These are phyloP conservation scores for Margarornis squamiger DNA, from an alignment of 2,797 vertebrate species.

Conservation along the genomic window DNA sequence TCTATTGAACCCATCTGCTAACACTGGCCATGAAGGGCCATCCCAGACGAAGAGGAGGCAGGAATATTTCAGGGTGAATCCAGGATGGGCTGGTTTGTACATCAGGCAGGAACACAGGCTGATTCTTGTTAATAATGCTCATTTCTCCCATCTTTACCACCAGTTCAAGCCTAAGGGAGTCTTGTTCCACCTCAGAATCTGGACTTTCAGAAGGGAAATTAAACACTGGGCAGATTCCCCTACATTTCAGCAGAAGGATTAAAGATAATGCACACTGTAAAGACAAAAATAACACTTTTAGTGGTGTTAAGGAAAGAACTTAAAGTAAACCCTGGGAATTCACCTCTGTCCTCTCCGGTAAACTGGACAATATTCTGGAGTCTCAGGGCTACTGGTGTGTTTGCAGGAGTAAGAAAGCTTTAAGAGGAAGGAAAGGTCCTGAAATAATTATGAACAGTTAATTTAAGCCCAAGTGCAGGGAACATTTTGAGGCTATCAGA, in stretches of 20 bases:
- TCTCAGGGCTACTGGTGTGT: neutral
- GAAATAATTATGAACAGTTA: neutral
- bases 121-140: neutral
- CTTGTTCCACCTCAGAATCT: neutral
- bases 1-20: accelerated
- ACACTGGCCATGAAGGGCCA: neutral
- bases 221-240: neutral
- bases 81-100: neutral
- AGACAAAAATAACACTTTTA: neutral
- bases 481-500: neutral
- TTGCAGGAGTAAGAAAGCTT: neutral
- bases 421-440: neutral
- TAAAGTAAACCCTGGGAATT: neutral
- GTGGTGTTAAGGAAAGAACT: neutral
- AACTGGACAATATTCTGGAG: neutral
- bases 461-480: neutral
- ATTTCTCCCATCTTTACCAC: neutral
- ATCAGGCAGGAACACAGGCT: neutral
- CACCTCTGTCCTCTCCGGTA: neutral
- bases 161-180: neutral
- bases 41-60: neutral
- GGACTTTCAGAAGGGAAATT: neutral
- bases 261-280: accelerated
- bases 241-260: neutral
- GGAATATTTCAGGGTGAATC: neutral